Evolutionary conservation across 2,113 vertebrate genomes (phyloP).

Genomic region (Chunga burmeisteri): DNA sequence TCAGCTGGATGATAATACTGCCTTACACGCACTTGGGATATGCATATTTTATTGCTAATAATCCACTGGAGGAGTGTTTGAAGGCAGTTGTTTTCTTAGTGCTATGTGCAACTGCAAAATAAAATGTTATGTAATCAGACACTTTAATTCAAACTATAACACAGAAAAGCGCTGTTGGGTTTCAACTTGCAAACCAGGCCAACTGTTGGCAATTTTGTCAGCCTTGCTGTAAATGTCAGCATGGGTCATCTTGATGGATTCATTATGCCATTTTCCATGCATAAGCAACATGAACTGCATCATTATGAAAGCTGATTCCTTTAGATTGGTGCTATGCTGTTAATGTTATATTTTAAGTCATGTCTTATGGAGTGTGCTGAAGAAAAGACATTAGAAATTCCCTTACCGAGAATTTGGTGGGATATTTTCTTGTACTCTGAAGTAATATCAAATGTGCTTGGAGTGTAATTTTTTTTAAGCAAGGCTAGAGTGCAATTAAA

Average conservation of each 20-base stretch:
- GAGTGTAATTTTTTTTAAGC: neutral
- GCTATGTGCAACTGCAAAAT: neutral
- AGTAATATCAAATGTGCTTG: neutral
- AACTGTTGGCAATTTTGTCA: neutral
- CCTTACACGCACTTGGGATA: neutral
- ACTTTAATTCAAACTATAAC: neutral
- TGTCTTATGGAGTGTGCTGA: neutral
- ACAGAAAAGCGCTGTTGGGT: neutral
- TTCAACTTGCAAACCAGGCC: neutral
- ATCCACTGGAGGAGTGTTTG: neutral
- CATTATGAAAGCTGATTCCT: neutral
- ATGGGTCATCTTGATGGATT: neutral
- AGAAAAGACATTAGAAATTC: neutral
- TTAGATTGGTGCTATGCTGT: neutral
- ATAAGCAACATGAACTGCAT: neutral
- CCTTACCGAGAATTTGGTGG: neutral
- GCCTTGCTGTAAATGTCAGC: neutral
- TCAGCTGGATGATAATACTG: conserved; percentile 22
- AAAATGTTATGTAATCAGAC: conserved; percentile 16
- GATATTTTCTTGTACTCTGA: neutral
- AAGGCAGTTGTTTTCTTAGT: conserved; percentile 19
- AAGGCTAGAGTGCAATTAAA: neutral
- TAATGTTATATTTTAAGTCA: neutral
- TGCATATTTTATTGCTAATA: conserved; percentile 25
- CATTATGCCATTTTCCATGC: neutral